A percentile compares a stretch with the other conserved stretches of the same genome.
Conservation (phyloP, 1,140 invertebrate genomes). For the Zeugodacus cucurbitae region DNA sequence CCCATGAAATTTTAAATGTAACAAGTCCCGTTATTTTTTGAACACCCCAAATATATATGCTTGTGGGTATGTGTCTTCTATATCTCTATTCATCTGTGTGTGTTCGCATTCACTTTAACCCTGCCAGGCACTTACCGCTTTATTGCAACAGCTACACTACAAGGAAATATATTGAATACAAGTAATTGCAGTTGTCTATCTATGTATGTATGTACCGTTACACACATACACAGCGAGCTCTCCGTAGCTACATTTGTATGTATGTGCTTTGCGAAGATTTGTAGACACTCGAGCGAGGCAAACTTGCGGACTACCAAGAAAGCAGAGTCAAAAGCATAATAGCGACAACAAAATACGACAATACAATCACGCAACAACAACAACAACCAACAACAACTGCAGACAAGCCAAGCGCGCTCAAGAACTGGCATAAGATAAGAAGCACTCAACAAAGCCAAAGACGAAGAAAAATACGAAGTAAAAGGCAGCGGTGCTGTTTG, state of each 20-base stretch:
- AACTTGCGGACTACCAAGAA: conserved; percentile 25
- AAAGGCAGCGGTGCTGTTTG: background rate
- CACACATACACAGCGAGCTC: background rate
- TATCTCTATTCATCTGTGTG: background rate
- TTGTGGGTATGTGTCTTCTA: background rate
- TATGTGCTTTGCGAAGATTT: background rate
- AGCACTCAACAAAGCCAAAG: conserved; percentile 21
- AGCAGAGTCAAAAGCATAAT: conserved; percentile 9
- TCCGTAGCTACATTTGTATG: background rate
- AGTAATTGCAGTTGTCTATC: background rate
- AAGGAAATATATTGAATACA: background rate
- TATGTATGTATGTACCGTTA: background rate
- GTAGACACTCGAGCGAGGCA: background rate
- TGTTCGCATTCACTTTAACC: background rate
- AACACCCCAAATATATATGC: too few relatives aligned
- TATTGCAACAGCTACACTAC: background rate
- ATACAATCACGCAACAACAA: background rate
- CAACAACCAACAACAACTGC: background rate
- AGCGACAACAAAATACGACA: background rate
- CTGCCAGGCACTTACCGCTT: background rate
- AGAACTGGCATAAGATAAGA: conserved; percentile 15
- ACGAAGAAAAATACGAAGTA: background rate
- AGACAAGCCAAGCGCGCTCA: background rate
- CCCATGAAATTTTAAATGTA: too few relatives aligned
- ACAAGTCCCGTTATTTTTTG: too few relatives aligned